A percentile compares a stretch with the other conserved stretches of the same genome.
Evolutionary conservation across 2,797 vertebrate genomes (phyloP).

Genomic region (Micrastur ruficollis): DNA sequence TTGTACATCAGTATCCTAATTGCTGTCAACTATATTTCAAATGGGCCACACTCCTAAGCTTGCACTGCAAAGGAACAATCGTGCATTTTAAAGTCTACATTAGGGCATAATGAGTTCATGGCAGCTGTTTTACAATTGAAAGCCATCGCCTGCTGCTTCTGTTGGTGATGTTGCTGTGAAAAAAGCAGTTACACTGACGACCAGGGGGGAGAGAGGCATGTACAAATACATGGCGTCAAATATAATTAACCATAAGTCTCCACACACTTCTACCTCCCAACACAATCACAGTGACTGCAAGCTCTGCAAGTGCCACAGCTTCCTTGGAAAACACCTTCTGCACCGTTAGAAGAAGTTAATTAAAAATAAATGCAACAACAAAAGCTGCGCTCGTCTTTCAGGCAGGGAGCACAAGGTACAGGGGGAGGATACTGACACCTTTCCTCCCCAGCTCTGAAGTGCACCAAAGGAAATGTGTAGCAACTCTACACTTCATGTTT

Average conservation of each 20-base stretch:
- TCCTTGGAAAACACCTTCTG: not conserved
- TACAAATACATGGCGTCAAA: not conserved
- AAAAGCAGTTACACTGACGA: not conserved
- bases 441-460: not conserved
- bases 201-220: not conserved
- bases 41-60: not conserved
- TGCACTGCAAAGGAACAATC: not conserved
- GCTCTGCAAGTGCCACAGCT: not conserved
- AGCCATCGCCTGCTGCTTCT: conserved; percentile 31
- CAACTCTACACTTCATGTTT: not conserved
- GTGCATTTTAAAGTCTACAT: not conserved
- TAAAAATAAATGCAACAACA: not conserved
- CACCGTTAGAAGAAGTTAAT: not conserved
- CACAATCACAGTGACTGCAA: not conserved
- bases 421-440: not conserved
- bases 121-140: conserved; percentile 21
- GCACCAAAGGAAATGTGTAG: not conserved
- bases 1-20: not conserved
- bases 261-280: not conserved
- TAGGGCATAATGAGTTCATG: not conserved
- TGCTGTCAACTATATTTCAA: not conserved
- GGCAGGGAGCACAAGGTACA: not conserved
- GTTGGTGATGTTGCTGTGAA: not conserved
- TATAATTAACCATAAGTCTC: not conserved
- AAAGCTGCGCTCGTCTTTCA: not conserved